Evolutionary conservation across 2,797 vertebrate species (phyloP), one percentile per base, ranked within the genome.

Genomic region (Sorex maritimensis): DNA sequence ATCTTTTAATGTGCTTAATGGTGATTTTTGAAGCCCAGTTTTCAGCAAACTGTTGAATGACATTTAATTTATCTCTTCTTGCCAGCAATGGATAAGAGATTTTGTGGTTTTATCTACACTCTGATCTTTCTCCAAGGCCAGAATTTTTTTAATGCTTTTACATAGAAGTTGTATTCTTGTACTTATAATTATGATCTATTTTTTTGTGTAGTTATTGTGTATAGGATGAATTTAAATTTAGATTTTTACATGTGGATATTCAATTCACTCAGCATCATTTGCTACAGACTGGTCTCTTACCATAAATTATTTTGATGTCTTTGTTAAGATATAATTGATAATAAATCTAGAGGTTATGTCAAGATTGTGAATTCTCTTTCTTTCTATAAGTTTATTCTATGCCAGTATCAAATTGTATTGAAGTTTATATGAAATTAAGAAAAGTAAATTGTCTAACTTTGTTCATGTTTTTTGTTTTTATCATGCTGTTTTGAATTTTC

Each of bases 281-380:
- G 46, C 84, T 92, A 41, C 87, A 78, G 88, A 94, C 17, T 55
- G 9, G 44, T 44, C 67, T 68, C 61, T 73, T 81, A 38, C 71
- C 34, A 12, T 92, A 74, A 73, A 83, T 89, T 81, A 1, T 91
- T 80, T 91, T 93, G 34, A 28, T 38, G 81, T 38, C 49, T 68
- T 92, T 93, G 69, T 85, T 61, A 85, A 19, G 30, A 92, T 55
- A 83, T 67, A 94, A 69, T 79, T 78, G 52, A 78, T 86, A 75
- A n/a, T 92, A 88, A 93, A 81, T 38, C 6, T 74, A 49, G 10
- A 21, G 71, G 74, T 93, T 93, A 87, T 91, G 87, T 96, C 55
- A 69, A 5, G 38, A 49, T 17, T 87, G 5, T 82, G 19, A 75
- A 6, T 90, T 88, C 26, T 68, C 73, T 91, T 79, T n/a, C 41